Evolutionary conservation across 1,140 invertebrate species (phyloP), one percentile per base, ranked within the genome.

Genomic region (Neodiprion lecontei): DNA sequence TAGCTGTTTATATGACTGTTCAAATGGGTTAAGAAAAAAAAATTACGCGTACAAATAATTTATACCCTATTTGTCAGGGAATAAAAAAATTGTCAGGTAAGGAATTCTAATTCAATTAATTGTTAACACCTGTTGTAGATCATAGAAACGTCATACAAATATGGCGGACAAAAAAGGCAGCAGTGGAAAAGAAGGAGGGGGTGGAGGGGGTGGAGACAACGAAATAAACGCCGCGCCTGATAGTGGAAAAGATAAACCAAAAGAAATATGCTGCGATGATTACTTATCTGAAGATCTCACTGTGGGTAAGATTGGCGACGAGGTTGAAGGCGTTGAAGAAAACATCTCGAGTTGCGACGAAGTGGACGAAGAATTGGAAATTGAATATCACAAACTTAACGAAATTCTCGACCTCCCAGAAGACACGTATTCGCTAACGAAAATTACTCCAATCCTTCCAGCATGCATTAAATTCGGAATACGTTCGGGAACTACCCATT

Each of bases 391-490:
- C 0, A 83, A 81, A 17, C 67, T 88, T n/a, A 82, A 75, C 9
- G 50, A 81, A 9, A 40, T 79, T n/a, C 80, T 84, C 0, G 74
- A 79, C 66, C 23, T 88, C n/a, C 80, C 83, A 1, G 73, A 83
- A 17, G 81, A 85, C n/a, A 84, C 82, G 48, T 81, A 84, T 71
- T 85, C 85, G 1, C 72, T 87, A 10, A 84, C 83, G 7, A 78
- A 79, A 72, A 82, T 88, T 9, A 77, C 75, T n/a, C 77, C 84
- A 0, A 80, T 79, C 8, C 76, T 88, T 48, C 80, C 82, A 7
- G 8, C 77, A 7, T 83, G 80, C 48, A 48, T 82, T 0, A 84
- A 83, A 61, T 88, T 84, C 47, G 80, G 80, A 7, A 70, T 85
- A 9, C 79, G 81, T 9, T 82, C 85, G 8, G 87, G 87, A 0